Conservation (phyloP, 2,113 vertebrate genomes). For the Panthera uncia region DNA sequence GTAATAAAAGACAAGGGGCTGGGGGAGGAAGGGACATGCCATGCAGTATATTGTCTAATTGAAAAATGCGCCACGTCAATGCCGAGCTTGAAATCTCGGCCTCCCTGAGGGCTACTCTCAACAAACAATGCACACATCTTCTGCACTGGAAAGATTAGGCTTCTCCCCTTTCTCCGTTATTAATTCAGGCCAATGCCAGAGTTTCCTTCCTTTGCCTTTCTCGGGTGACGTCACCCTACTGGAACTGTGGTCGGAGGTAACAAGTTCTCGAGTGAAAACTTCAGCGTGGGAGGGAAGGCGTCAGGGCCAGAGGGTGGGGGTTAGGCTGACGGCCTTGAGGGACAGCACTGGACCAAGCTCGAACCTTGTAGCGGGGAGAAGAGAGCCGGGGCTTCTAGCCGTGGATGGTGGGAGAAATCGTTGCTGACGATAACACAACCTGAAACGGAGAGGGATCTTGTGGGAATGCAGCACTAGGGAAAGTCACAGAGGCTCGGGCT, state of each 20-base stretch:
- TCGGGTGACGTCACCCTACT: slow-evolving; percentile 19
- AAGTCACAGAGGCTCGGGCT: neutral
- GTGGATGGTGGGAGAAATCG: neutral
- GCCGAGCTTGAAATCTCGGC: slow-evolving; percentile 77
- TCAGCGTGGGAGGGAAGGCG: neutral
- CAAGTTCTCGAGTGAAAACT: neutral
- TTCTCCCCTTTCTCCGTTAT: slow-evolving; percentile 48
- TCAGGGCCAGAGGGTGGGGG: neutral
- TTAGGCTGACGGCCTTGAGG: neutral
- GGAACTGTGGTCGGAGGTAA: slow-evolving; percentile 7
- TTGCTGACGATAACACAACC: neutral
- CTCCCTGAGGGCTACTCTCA: slow-evolving; percentile 78
- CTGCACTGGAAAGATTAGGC: slow-evolving; percentile 66
- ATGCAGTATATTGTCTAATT: slow-evolving; percentile 83
- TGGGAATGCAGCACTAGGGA: neutral
- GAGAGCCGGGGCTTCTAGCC: neutral
- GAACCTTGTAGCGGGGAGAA: neutral
- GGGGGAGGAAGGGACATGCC: slow-evolving; percentile 82
- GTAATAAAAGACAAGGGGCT: slow-evolving; percentile 83
- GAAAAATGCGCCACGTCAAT: slow-evolving; percentile 83
- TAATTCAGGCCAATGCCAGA: slow-evolving; percentile 25
- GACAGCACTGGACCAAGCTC: neutral
- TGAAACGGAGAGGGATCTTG: neutral
- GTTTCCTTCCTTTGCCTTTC: slow-evolving; percentile 42
- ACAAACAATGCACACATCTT: slow-evolving; percentile 78